phyloP scores from a whole-genome alignment of 2,113 vertebrate species.

The Nymphicus hollandicus region DNA sequence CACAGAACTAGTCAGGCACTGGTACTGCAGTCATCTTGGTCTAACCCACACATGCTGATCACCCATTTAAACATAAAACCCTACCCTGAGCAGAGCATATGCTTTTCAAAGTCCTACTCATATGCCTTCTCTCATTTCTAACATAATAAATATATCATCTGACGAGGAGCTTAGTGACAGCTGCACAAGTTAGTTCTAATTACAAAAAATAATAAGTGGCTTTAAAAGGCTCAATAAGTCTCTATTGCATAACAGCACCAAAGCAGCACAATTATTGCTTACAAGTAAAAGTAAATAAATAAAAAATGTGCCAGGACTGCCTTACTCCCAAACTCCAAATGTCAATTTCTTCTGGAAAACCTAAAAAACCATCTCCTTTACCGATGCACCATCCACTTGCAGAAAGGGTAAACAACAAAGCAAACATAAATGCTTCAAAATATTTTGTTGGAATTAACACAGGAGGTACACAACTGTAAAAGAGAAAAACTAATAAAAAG shows the following conservation, averaged over 20 bases:
- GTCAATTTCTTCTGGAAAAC: neutral
- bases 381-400: neutral
- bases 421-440: neutral
- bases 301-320: neutral
- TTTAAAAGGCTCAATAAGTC: slow-evolving; percentile 61
- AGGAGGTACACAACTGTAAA: neutral
- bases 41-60: slow-evolving; percentile 62
- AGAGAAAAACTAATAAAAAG: neutral
- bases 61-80: slow-evolving; percentile 73
- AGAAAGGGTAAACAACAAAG: neutral
- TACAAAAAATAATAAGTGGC: slow-evolving; percentile 39
- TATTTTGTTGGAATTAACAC: neutral
- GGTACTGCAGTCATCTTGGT: slow-evolving; percentile 59
- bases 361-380: neutral
- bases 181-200: slow-evolving; percentile 68
- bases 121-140: slow-evolving; percentile 64
- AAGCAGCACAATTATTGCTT: neutral
- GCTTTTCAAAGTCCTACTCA: slow-evolving; percentile 71
- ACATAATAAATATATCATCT: slow-evolving; percentile 71
- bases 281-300: neutral
- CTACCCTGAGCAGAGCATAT: slow-evolving; percentile 54
- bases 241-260: slow-evolving; percentile 38
- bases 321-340: neutral
- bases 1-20: slow-evolving; percentile 58
- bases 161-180: slow-evolving; percentile 76